These are phyloP conservation scores for Austrolebias charrua DNA, from an alignment of 2,797 vertebrate species.

Conservation along the genomic window DNA sequence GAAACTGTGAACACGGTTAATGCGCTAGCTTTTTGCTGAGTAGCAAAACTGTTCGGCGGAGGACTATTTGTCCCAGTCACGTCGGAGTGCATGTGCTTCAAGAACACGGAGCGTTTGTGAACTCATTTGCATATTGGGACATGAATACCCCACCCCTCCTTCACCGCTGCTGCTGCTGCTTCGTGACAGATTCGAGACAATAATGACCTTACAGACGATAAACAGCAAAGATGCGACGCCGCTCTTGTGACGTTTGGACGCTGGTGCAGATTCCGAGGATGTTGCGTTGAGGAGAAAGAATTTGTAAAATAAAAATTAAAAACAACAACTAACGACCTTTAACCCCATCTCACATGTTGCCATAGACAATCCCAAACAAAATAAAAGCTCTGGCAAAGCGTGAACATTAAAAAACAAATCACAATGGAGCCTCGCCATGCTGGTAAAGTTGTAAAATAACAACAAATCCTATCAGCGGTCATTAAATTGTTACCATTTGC, in stretches of 20 bases:
- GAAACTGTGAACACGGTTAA: slow-evolving; percentile 64
- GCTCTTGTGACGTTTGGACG: slow-evolving; percentile 43
- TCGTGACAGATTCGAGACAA: slow-evolving; percentile 47
- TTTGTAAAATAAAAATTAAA: slow-evolving; percentile 20
- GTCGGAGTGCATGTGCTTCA: slow-evolving; percentile 69
- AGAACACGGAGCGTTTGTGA: slow-evolving; percentile 71
- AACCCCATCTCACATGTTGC: slow-evolving; percentile 11
- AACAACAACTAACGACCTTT: slow-evolving; percentile 29
- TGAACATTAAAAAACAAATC: slow-evolving; percentile 3
- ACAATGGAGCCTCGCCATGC: slow-evolving; percentile 13
- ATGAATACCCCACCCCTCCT: slow-evolving; percentile 48
- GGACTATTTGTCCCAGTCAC: slow-evolving; percentile 75
- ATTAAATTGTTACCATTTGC: slow-evolving; percentile 75
- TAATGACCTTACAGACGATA: slow-evolving; percentile 61
- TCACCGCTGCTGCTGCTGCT: slow-evolving; percentile 41
- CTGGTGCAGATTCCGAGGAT: slow-evolving; percentile 18
- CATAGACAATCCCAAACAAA: background rate
- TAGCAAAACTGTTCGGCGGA: slow-evolving; percentile 70
- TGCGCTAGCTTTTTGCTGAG: slow-evolving; percentile 79
- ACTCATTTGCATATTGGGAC: slow-evolving; percentile 74
- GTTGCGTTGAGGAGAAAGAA: slow-evolving; percentile 19
- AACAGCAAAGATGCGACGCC: slow-evolving; percentile 53
- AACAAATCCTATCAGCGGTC: slow-evolving; percentile 69
- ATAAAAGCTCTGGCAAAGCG: slow-evolving; percentile 1
- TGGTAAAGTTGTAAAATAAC: slow-evolving; percentile 41